A percentile compares a stretch with the other conserved stretches of the same genome.
phyloP scores from a whole-genome alignment of 1,140 invertebrate genomes.

The Manduca sexta region DNA sequence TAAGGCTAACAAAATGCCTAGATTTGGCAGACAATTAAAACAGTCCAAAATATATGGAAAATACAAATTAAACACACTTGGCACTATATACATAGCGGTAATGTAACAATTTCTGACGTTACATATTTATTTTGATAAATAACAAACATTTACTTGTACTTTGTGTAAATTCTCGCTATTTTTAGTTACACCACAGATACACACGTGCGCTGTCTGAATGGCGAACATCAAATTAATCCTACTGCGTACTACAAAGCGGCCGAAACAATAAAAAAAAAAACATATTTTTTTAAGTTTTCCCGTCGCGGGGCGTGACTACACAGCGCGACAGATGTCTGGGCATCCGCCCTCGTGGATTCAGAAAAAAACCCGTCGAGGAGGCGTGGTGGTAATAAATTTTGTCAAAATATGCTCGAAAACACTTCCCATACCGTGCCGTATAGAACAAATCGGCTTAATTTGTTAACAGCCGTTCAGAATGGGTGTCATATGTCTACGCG shows the following conservation, averaged over 20 bases:
- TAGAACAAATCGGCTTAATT: conserved; percentile 70
- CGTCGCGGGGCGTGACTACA: conserved; percentile 44
- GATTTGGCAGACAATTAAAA: no score
- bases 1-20: no score
- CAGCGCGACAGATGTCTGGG: conserved; percentile 60
- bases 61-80: no score
- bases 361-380: conserved; percentile 53
- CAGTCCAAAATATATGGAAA: no score
- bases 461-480: conserved; percentile 68
- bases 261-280: neutral
- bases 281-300: neutral
- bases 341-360: conserved; percentile 38
- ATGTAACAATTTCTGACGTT: no score
- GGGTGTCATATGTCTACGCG: conserved; percentile 60
- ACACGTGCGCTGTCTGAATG: no score
- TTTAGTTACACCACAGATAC: no score
- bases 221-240: no score
- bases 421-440: conserved; percentile 63
- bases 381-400: conserved; percentile 73
- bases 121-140: no score
- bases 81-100: no score
- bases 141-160: no score
- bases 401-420: conserved; percentile 70
- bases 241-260: neutral
- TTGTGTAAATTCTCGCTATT: no score